Evolutionary conservation across 2,113 vertebrate species (phyloP).

Genomic region (Hylia prasina): DNA sequence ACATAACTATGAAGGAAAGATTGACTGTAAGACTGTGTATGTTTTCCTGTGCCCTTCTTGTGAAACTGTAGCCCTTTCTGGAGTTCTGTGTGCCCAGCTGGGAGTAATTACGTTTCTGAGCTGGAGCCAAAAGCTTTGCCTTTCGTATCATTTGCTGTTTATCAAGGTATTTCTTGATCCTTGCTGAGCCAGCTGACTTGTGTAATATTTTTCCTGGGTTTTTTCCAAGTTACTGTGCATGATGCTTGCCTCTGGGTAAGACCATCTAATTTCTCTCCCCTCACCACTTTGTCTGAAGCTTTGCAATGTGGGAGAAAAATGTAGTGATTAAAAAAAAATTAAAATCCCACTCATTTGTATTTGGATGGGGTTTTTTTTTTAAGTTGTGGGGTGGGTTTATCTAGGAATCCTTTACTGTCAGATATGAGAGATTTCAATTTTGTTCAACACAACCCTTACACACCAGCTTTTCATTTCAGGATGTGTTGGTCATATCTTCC

Average conservation of each 20-base stretch:
- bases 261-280: not conserved
- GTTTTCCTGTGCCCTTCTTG: not conserved
- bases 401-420: not conserved
- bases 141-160: constrained; percentile 65
- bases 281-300: not conserved
- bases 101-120: constrained; percentile 58
- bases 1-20: not conserved
- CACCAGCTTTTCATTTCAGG: not conserved
- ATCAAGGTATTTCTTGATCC: constrained; percentile 67
- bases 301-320: not conserved
- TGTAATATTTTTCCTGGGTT: constrained; percentile 34
- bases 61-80: constrained; percentile 33
- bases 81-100: constrained; percentile 28
- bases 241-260: constrained; percentile 33
- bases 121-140: constrained; percentile 39
- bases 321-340: not conserved
- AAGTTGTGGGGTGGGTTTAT: not conserved
- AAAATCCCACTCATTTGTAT: not conserved
- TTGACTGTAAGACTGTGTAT: not conserved
- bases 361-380: not conserved
- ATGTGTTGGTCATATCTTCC: not conserved
- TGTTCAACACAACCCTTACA: not conserved
- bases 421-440: not conserved
- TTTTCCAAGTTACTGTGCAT: not conserved
- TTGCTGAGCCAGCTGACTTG: constrained; percentile 49